Percentiles rank a stretch among this genome's conserved stretches.
phyloP scores from a whole-genome alignment of 30 jellyfish, hydroid and myxozoan genomes.

The Hydractinia echinata region DNA sequence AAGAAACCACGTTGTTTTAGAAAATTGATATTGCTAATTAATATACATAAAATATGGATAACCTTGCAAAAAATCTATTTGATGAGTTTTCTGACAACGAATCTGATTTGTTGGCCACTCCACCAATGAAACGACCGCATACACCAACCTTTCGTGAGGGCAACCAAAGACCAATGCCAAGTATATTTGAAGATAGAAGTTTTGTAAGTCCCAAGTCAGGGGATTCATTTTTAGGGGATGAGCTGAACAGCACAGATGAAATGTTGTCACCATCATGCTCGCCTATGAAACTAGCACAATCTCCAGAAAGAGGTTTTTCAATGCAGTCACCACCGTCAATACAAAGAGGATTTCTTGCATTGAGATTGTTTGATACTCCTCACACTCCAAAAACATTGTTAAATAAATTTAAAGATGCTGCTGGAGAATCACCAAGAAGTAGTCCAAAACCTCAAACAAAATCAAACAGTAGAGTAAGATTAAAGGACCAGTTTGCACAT shows the following conservation, averaged over 20 bases:
- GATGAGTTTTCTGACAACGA: slow-evolving; percentile 35
- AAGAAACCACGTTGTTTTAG: too few species aligned
- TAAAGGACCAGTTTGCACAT: slow-evolving; percentile 40
- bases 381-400: slow-evolving; percentile 89
- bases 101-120: neutral
- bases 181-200: slow-evolving; percentile 40
- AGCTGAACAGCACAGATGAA: slow-evolving; percentile 38
- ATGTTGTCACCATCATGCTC: slow-evolving; percentile 65
- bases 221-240: slow-evolving; percentile 57
- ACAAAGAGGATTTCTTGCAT: slow-evolving; percentile 66
- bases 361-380: slow-evolving; percentile 75
- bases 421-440: neutral
- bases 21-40: too few species aligned
- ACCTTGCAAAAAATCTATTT: slow-evolving; percentile 51
- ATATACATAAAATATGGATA: slow-evolving; percentile 46
- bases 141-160: slow-evolving; percentile 7
- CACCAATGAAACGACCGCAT: slow-evolving; percentile 5
- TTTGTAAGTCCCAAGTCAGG: slow-evolving; percentile 16
- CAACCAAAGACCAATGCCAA: slow-evolving; percentile 24
- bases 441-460: slow-evolving; percentile 6
- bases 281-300: slow-evolving; percentile 35
- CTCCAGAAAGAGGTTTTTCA: slow-evolving; percentile 24
- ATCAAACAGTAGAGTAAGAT: slow-evolving; percentile 26
- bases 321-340: slow-evolving; percentile 81
- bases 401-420: slow-evolving; percentile 54